Evolutionary conservation across 2,888 invertebrate genomes (phyloP).

Genomic region (Clostera curtula): DNA sequence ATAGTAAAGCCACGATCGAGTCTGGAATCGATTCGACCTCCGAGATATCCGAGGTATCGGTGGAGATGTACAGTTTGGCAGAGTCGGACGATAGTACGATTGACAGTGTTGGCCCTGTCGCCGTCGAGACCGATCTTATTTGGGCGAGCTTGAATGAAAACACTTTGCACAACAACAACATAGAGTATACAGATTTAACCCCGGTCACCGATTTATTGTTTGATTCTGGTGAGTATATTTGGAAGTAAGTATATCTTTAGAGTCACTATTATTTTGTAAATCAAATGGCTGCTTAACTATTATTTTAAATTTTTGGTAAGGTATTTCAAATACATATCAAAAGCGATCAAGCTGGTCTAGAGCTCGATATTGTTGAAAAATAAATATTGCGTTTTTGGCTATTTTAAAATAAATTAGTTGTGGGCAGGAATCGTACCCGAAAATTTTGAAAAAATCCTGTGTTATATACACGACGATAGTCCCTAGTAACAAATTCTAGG

Average conservation of each 20-base stretch:
- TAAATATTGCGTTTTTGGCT: no score
- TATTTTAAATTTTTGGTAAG: no score
- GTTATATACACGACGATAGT: no score
- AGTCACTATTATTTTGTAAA: no score
- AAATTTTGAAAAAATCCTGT: no score
- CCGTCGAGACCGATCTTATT: constrained; percentile 33
- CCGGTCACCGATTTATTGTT: constrained; percentile 24
- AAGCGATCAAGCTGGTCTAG: no score
- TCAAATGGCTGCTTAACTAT: no score
- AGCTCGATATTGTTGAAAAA: no score
- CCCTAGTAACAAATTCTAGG: no score
- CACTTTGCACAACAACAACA: constrained; percentile 12
- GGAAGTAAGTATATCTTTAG: background rate
- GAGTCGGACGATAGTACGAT: constrained; percentile 34
- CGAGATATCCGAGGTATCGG: constrained; percentile 27
- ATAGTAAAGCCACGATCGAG: constrained; percentile 17
- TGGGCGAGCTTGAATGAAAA: constrained; percentile 25
- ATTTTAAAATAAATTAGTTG: no score
- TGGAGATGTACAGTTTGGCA: constrained; percentile 14
- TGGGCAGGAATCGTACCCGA: no score
- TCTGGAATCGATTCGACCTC: constrained; percentile 25
- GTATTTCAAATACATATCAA: no score
- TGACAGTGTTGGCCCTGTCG: constrained; percentile 34
- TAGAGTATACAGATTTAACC: constrained; percentile 27
- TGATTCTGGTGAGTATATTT: constrained; percentile 33